Percentiles rank a stretch among this genome's conserved stretches.
These are phyloP conservation scores for Rhinichthys osculus DNA, from an alignment of 2,797 vertebrate genomes.

Conservation along the genomic window DNA sequence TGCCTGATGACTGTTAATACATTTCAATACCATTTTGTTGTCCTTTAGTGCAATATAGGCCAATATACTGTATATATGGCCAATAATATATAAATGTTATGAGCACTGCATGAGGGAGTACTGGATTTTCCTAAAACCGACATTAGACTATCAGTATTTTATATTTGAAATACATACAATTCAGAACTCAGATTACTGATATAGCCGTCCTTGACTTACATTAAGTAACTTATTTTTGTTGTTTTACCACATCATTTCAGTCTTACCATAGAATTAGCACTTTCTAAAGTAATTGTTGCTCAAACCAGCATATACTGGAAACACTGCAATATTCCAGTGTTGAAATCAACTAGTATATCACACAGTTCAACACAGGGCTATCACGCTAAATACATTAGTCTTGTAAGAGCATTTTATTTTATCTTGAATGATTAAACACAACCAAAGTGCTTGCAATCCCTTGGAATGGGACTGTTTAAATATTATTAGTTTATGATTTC, in stretches of 20 bases:
- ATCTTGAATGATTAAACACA: too few relatives aligned
- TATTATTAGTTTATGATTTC: too few relatives aligned
- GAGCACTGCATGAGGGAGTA: not conserved
- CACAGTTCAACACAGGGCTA: not conserved
- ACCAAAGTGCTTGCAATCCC: too few relatives aligned
- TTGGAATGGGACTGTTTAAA: too few relatives aligned
- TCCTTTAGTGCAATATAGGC: not conserved
- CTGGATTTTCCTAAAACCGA: not conserved
- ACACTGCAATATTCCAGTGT: not conserved
- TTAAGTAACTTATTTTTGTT: not conserved
- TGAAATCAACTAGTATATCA: not conserved
- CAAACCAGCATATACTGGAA: not conserved
- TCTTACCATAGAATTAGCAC: not conserved
- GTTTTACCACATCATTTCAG: not conserved
- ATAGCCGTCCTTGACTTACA: not conserved
- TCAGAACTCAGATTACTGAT: not conserved
- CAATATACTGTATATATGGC: too few relatives aligned
- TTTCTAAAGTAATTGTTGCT: not conserved
- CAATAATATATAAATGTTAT: not conserved
- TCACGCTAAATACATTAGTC: too few relatives aligned
- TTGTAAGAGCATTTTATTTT: too few relatives aligned
- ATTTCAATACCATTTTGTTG: not conserved
- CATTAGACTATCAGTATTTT: not conserved
- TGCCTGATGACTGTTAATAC: not conserved
- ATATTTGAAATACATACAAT: not conserved